Evolutionary conservation across 2,797 vertebrate species (phyloP), one percentile per base, ranked within the genome.

Genomic region (Parambassis ranga): DNA sequence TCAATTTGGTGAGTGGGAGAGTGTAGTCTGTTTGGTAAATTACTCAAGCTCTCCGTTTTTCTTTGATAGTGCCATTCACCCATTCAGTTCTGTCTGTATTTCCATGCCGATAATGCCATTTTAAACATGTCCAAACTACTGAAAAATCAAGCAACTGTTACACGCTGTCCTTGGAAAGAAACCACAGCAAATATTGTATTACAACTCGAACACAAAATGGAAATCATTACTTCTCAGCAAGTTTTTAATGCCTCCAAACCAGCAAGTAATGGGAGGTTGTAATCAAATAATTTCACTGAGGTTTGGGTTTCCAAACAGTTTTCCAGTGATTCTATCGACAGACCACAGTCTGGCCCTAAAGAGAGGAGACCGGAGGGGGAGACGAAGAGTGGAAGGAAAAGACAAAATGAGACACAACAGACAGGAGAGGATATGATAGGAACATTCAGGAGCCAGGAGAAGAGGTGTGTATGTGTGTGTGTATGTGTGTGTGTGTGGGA

Each of bases 211-310:
- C 83, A 85, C 65, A 80, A 85, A 87, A 90, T 88, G 86, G 87
- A 89, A 88, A 87, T 89, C 69, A 87, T 82, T 86, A 83, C 77
- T 85, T 86, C 77, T 85, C 69, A 41, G 65, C 63, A 41, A 78
- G 75, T 76, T 81, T 82, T 79, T 79, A 82, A 87, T 82, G 77
- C 81, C 61, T 87, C 79, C 75, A 87, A 86, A 88, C 83, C 82
- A 88, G 70, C 74, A 75, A 76, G 81, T 84, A 89, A 89, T 83
- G 78, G 76, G 80, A 81, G 83, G 81, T 75, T 90, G 85, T 84
- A 84, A 88, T 88, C 81, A 79, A 85, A 88, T 90, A 65, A 89
- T 84, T 81, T 85, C 65, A 75, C 75, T 86, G 81, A 85, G 83
- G 83, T 77, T 87, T 87, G 73, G 77, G 81, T 86, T 89, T 82